Conservation (phyloP, 2,797 vertebrate genomes). For the Xyrichtys novacula region DNA sequence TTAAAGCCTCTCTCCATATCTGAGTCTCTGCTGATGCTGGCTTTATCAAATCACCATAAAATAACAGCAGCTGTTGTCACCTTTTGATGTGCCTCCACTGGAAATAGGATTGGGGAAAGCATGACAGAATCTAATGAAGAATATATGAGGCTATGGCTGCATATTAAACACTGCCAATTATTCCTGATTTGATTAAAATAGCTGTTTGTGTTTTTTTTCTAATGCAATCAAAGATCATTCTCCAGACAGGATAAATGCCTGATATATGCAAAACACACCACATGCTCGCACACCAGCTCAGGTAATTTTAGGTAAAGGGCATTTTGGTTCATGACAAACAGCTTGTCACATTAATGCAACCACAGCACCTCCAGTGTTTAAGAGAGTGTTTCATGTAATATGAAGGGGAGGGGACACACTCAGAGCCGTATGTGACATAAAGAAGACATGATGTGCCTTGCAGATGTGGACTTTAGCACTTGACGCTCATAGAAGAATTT, state of each 20-base stretch:
- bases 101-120: neutral
- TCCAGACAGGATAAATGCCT: neutral
- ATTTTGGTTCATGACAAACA: constrained; percentile 42
- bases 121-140: neutral
- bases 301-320: constrained; percentile 36
- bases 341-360: constrained; percentile 63
- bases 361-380: constrained; percentile 42
- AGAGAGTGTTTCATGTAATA: constrained; percentile 43
- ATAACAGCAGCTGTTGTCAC: neutral
- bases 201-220: neutral
- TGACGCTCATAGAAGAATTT: constrained; percentile 1
- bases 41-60: neutral
- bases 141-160: neutral
- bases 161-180: neutral
- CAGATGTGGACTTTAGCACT: constrained; percentile 38
- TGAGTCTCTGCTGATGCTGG: neutral
- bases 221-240: neutral
- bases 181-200: neutral
- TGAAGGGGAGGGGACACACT: constrained; percentile 28
- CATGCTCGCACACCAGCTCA: neutral
- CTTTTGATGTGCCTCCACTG: constrained; percentile 1
- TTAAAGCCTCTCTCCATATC: neutral
- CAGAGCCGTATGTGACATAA: constrained; percentile 28
- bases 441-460: constrained; percentile 46
- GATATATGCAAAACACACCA: neutral